Evolutionary conservation across 1,140 invertebrate genomes (phyloP).

Genomic region (Ceratosolen solmsi): DNA sequence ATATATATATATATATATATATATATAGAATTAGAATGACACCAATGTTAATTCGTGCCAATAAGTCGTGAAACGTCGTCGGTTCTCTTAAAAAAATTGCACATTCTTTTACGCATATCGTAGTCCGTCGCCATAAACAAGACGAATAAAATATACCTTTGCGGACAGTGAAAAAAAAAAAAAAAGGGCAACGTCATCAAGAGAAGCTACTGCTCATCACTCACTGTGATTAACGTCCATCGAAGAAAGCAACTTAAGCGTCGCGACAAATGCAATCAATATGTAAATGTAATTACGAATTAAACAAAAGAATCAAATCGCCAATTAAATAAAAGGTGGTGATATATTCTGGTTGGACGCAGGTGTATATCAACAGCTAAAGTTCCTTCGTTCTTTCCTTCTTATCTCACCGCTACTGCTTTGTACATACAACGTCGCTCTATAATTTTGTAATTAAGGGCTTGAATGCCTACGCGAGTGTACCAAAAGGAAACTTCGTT

Average conservation of each 20-base stretch:
- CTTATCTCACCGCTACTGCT: not conserved
- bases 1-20: not conserved
- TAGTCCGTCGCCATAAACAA: not conserved
- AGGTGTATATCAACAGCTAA: not conserved
- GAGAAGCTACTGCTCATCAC: not conserved
- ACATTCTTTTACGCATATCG: not conserved
- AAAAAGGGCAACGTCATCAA: not conserved
- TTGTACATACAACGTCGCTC: not conserved
- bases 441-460: conserved; percentile 3
- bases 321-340: conserved; percentile 2
- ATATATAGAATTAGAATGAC: not conserved
- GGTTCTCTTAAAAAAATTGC: not conserved
- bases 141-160: not conserved
- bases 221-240: conserved; percentile 8
- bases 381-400: not conserved
- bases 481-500: not conserved
- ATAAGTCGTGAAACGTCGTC: not conserved
- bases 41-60: not conserved
- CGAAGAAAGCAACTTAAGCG: not conserved
- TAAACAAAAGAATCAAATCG: conserved; percentile 11
- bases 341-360: not conserved
- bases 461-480: not conserved
- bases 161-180: too few relatives aligned
- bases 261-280: conserved; percentile 19
- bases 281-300: conserved; percentile 21